phyloP scores from a whole-genome alignment of 2,888 invertebrate genomes.

The Maniola hyperantus region DNA sequence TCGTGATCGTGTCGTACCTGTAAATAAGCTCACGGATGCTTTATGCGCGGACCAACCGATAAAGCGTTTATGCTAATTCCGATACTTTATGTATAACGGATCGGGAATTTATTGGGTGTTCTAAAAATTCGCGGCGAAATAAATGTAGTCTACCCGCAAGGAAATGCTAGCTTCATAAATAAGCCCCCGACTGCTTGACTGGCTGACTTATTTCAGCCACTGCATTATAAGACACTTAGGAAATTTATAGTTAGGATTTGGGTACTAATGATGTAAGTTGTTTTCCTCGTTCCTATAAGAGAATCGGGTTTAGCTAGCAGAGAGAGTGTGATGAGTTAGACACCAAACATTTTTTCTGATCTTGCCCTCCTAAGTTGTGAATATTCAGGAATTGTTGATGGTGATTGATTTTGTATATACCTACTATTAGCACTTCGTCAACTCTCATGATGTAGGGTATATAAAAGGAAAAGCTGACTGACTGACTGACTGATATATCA shows the following conservation, averaged over 20 bases:
- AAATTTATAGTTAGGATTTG: background rate
- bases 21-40: constrained; percentile 41
- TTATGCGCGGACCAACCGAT: constrained; percentile 48
- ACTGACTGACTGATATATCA: too few species aligned
- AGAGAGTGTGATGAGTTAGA: too few species aligned
- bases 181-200: background rate
- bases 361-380: too few species aligned
- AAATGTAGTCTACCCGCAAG: constrained; percentile 23
- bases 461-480: too few species aligned
- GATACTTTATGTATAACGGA: constrained; percentile 55
- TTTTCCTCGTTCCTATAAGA: too few species aligned
- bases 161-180: constrained; percentile 23
- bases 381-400: too few species aligned
- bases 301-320: too few species aligned
- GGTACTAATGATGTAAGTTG: background rate
- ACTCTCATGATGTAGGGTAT: too few species aligned
- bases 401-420: too few species aligned
- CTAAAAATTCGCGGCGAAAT: constrained; percentile 39
- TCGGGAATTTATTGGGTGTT: constrained; percentile 51
- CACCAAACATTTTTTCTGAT: too few species aligned
- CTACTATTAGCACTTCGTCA: too few species aligned
- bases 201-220: constrained; percentile 12
- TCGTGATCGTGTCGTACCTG: constrained; percentile 46
- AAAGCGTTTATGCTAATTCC: constrained; percentile 60
- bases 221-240: background rate